These are phyloP conservation scores for Rynchops niger DNA, from an alignment of 2,113 vertebrate species.

Conservation along the genomic window DNA sequence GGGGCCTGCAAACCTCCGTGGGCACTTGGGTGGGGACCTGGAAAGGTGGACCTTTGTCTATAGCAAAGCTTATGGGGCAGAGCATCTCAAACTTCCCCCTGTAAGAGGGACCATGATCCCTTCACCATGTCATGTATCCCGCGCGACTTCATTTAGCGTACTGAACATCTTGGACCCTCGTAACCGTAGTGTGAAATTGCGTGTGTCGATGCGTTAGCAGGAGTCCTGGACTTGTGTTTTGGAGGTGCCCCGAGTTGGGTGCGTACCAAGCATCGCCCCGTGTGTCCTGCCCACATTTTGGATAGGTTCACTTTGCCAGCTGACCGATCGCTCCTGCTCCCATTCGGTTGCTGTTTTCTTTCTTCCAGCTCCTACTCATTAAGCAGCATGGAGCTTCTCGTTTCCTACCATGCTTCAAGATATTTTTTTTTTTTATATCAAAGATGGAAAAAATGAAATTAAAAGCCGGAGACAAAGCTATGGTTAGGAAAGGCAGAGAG, in stretches of 20 bases:
- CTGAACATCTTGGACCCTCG: neutral
- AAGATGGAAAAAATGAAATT: neutral
- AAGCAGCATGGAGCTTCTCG: neutral
- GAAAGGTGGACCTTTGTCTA: neutral
- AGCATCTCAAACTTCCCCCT: fast-evolving
- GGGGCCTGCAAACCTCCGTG: neutral
- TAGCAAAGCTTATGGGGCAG: neutral
- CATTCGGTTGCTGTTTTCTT: neutral
- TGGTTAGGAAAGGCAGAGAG: neutral
- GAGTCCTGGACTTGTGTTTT: neutral
- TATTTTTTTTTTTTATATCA: neutral
- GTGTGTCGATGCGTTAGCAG: neutral
- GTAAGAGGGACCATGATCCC: fast-evolving
- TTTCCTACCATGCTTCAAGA: neutral
- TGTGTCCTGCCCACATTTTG: neutral
- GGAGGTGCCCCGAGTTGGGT: neutral
- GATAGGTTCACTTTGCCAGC: neutral
- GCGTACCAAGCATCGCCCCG: neutral
- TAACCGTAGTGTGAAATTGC: neutral
- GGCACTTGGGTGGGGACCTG: neutral
- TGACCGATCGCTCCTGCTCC: neutral
- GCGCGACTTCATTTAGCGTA: fast-evolving
- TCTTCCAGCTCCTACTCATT: neutral
- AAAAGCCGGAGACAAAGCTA: neutral
- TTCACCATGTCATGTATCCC: fast-evolving